Evolutionary conservation across 2,888 invertebrate genomes (phyloP).

Genomic region (Tipula unca): DNA sequence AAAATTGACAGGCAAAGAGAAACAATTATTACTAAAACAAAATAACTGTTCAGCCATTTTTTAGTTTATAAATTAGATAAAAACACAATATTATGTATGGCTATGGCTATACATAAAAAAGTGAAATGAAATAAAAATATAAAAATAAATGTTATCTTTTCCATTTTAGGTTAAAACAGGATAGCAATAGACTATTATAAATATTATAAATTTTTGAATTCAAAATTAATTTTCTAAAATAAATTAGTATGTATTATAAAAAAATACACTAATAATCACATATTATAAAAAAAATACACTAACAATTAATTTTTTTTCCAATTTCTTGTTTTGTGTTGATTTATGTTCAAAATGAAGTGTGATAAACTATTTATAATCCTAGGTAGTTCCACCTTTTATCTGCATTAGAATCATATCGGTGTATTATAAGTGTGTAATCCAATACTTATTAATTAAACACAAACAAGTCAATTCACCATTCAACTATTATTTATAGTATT

Average conservation of each 20-base stretch:
- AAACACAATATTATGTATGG: no score
- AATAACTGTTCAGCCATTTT: neutral
- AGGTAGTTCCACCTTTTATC: neutral
- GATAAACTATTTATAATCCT: neutral
- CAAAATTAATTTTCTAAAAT: neutral
- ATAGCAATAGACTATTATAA: neutral
- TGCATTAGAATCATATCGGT: neutral
- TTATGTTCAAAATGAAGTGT: neutral
- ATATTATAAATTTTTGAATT: neutral
- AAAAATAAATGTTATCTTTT: neutral
- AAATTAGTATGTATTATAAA: no score
- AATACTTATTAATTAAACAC: neutral
- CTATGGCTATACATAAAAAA: neutral
- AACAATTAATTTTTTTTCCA: neutral
- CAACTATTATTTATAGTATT: neutral
- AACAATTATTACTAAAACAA: neutral
- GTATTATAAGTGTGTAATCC: neutral
- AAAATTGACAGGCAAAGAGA: neutral
- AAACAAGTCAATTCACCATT: neutral
- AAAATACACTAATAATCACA: no score
- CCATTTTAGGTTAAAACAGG: neutral
- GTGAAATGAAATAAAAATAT: neutral
- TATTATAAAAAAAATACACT: neutral
- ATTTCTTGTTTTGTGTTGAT: neutral
- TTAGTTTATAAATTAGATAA: neutral